These are phyloP conservation scores for Bryconaethiops microstoma DNA, from an alignment of 2,797 vertebrate species.

Conservation along the genomic window DNA sequence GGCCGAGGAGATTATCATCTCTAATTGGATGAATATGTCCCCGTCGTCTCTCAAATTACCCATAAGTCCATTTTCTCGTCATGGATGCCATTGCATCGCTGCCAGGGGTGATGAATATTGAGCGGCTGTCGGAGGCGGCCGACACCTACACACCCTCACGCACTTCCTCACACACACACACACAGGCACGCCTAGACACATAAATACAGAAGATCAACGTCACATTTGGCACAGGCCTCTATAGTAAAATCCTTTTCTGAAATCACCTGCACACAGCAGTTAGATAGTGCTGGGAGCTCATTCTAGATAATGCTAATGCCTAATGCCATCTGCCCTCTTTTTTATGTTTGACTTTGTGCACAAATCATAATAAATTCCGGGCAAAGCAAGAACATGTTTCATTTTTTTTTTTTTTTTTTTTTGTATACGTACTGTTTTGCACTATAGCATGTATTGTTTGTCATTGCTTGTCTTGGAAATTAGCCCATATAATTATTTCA, in stretches of 20 bases:
- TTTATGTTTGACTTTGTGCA: too few relatives aligned
- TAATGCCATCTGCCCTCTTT: too few relatives aligned
- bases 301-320: too few relatives aligned
- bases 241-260: not conserved
- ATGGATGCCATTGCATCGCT: slow-evolving; percentile 36
- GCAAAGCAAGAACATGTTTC: too few relatives aligned
- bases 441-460: not conserved
- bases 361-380: too few relatives aligned
- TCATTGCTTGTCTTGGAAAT: not conserved
- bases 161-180: not conserved
- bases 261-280: too few relatives aligned
- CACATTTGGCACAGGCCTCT: slow-evolving; percentile 24
- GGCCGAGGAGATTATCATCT: slow-evolving; percentile 58
- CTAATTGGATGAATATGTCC: slow-evolving; percentile 61
- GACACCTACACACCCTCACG: slow-evolving; percentile 33
- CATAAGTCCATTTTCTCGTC: slow-evolving; percentile 56
- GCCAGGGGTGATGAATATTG: slow-evolving; percentile 58
- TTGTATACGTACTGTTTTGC: too few relatives aligned
- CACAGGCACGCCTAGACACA: not conserved
- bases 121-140: slow-evolving; percentile 27
- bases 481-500: not conserved
- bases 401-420: too few relatives aligned
- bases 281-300: too few relatives aligned
- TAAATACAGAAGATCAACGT: slow-evolving; percentile 35
- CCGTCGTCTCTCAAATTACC: slow-evolving; percentile 51